Percentiles rank a stretch among this genome's conserved stretches.
Evolutionary conservation across 2,888 invertebrate species (phyloP).

Genomic region (Trichopoda pennipes): DNA sequence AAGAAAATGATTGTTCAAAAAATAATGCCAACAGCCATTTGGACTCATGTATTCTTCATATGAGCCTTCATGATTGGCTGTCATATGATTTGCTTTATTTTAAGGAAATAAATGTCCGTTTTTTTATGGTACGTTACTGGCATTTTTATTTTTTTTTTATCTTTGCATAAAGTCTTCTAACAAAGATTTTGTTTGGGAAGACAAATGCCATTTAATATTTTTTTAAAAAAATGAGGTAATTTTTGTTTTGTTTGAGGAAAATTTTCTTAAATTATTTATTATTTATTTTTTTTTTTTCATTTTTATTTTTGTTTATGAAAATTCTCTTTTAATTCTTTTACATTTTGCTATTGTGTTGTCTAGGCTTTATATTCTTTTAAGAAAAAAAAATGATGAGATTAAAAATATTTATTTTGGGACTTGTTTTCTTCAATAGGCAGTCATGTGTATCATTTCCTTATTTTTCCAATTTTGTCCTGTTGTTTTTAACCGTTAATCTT

Average conservation of each 20-base stretch:
- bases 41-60: constrained; percentile 31
- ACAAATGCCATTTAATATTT: constrained; percentile 6
- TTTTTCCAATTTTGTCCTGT: too few species aligned
- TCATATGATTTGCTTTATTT: background rate
- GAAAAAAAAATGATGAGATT: too few species aligned
- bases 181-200: background rate
- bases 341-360: background rate
- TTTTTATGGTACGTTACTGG: too few species aligned
- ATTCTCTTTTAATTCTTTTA: background rate
- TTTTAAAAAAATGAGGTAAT: constrained; percentile 11
- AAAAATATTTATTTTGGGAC: too few species aligned
- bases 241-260: constrained; percentile 4
- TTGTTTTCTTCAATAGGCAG: too few species aligned
- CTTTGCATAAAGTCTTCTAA: too few species aligned
- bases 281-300: background rate
- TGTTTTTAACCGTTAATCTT: too few species aligned
- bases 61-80: constrained; percentile 1
- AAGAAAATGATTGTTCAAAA: too few species aligned
- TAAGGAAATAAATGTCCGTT: too few species aligned
- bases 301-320: background rate
- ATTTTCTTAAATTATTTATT: too few species aligned
- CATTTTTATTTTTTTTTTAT: background rate
- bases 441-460: too few species aligned
- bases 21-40: constrained; percentile 24
- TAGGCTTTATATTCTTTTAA: background rate